Percentiles rank a stretch among this genome's conserved stretches.
phyloP scores from a whole-genome alignment of 2,113 vertebrate genomes.

The Heterotis niloticus region DNA sequence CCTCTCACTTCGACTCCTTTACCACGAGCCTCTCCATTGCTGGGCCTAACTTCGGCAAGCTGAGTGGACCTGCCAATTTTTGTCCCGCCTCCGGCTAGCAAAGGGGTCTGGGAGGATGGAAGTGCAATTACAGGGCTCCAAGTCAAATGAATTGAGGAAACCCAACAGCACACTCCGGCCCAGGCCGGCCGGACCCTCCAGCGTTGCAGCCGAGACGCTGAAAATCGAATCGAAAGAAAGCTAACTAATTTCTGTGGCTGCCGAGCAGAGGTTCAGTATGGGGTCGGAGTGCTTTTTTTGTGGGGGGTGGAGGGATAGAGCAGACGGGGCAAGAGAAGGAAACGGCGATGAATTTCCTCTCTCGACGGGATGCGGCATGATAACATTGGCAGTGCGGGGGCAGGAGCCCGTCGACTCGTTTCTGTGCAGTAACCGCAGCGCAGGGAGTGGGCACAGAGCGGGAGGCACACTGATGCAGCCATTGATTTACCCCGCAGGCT shows the following conservation, averaged over 20 bases:
- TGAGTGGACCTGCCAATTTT: conserved; percentile 81
- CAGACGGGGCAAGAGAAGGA: neutral
- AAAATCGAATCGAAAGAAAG: conserved; percentile 74
- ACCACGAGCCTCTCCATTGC: conserved; percentile 37
- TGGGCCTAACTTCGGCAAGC: conserved; percentile 61
- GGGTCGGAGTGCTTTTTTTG: conserved; percentile 64
- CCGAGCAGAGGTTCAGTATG: conserved; percentile 73
- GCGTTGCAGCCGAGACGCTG: conserved; percentile 76
- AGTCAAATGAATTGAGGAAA: conserved; percentile 84
- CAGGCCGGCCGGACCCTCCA: conserved; percentile 73
- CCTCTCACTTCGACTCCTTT: conserved; percentile 70
- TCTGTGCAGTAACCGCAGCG: conserved; percentile 76
- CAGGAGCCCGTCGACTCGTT: conserved; percentile 74
- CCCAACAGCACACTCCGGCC: conserved; percentile 79
- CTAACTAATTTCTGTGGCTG: conserved; percentile 74
- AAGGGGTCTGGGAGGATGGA: conserved; percentile 77
- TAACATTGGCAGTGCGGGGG: conserved; percentile 68
- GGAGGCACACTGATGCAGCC: conserved; percentile 66
- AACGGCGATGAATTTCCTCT: conserved; percentile 75
- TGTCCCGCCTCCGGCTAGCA: conserved; percentile 70
- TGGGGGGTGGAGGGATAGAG: conserved; percentile 29
- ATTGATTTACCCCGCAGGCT: conserved; percentile 79
- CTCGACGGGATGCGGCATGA: conserved; percentile 71
- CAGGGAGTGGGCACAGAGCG: conserved; percentile 53
- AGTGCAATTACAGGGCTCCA: conserved; percentile 82